Conservation (phyloP, 2,113 vertebrate genomes). For the Oreochromis niloticus region DNA sequence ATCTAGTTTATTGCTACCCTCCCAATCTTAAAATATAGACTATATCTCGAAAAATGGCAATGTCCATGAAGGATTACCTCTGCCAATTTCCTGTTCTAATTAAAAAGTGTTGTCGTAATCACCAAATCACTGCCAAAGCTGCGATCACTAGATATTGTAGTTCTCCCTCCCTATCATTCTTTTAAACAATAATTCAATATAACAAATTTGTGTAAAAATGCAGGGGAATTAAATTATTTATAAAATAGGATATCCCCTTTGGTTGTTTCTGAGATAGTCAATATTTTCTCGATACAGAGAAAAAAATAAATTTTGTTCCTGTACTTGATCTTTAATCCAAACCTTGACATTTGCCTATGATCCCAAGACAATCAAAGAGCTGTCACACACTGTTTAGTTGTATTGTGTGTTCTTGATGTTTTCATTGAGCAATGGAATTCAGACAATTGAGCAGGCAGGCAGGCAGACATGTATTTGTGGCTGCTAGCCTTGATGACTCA, state of each 20-base stretch:
- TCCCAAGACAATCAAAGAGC: background rate
- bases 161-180: background rate
- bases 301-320: background rate
- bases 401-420: slow-evolving; percentile 1
- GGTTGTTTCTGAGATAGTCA: background rate
- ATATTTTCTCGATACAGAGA: background rate
- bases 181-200: background rate
- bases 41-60: background rate
- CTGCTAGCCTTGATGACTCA: slow-evolving; percentile 49
- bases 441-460: background rate
- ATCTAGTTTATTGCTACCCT: background rate
- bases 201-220: background rate
- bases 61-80: background rate
- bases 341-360: background rate
- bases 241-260: background rate
- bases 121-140: background rate
- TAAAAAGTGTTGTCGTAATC: background rate
- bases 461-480: background rate
- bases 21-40: background rate
- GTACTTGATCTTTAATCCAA: background rate
- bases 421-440: background rate
- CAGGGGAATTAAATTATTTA: background rate
- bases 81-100: background rate
- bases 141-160: background rate
- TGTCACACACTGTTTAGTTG: background rate